phyloP scores from a whole-genome alignment of 2,888 invertebrate genomes.

The Trichopoda pennipes region DNA sequence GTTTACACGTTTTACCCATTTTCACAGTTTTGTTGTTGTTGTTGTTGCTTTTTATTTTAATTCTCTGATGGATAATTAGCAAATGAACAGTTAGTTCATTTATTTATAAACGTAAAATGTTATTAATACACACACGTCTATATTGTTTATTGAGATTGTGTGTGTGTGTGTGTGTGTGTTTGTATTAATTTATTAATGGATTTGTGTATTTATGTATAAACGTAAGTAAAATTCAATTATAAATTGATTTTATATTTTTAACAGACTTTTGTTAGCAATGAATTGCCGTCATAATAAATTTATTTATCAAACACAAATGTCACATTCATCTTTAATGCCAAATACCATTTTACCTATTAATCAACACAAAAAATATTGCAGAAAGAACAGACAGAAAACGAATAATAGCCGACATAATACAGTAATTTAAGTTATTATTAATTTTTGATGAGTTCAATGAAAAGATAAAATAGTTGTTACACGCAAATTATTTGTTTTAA shows the following conservation, averaged over 20 bases:
- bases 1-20: conserved; percentile 72
- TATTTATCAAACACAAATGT: conserved; percentile 17
- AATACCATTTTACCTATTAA: conserved; percentile 41
- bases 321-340: conserved; percentile 32
- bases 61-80: conserved; percentile 68
- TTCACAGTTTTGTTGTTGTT: conserved; percentile 65
- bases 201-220: neutral
- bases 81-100: conserved; percentile 62
- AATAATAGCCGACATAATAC: conserved; percentile 2
- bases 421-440: conserved; percentile 41
- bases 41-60: conserved; percentile 40
- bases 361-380: conserved; percentile 2
- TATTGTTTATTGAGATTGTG: neutral
- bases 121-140: neutral
- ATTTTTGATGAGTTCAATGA: conserved; percentile 4
- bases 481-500: too few relatives aligned
- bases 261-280: conserved; percentile 38
- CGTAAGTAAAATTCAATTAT: conserved; percentile 36
- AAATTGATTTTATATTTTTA: conserved; percentile 35
- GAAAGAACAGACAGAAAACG: neutral
- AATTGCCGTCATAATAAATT: neutral
- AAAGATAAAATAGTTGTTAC: too few relatives aligned
- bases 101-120: conserved; percentile 36
- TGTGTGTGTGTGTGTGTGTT: neutral
- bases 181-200: neutral